Evolutionary conservation across 1,140 invertebrate species (phyloP).

Genomic region (Drosophila miranda): DNA sequence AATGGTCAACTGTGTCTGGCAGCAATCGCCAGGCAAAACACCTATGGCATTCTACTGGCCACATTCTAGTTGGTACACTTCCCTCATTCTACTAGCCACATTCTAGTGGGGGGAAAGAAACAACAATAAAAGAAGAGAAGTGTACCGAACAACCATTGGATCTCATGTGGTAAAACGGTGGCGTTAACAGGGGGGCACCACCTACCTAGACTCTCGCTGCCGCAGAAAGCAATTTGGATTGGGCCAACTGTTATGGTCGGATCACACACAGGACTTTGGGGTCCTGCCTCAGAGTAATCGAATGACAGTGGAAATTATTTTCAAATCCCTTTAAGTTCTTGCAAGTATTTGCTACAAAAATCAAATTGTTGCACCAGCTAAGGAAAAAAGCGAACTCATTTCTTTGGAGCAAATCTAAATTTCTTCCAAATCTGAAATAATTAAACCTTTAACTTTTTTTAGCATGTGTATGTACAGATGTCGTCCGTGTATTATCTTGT

Average conservation of each 20-base stretch:
- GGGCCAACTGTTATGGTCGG: conserved; percentile 21
- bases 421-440: no score
- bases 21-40: conserved; percentile 29
- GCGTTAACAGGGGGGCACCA: conserved; percentile 7
- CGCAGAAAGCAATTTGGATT: conserved; percentile 33
- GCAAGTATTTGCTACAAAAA: background rate
- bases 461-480: no score
- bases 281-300: no score
- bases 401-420: no score
- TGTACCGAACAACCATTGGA: conserved; percentile 46
- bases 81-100: conserved; percentile 8
- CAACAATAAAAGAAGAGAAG: conserved; percentile 48
- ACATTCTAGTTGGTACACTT: background rate
- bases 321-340: background rate
- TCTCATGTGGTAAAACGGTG: conserved; percentile 32
- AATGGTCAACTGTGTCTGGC: conserved; percentile 11
- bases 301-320: no score
- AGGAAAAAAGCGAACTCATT: no score
- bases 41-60: conserved; percentile 16
- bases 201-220: conserved; percentile 16
- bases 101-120: conserved; percentile 4
- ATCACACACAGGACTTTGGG: conserved; percentile 27
- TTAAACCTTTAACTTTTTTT: no score
- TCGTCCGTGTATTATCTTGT: no score
- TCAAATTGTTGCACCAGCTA: no score